Conservation (phyloP, 2,113 vertebrate genomes). For the Colius striatus region DNA sequence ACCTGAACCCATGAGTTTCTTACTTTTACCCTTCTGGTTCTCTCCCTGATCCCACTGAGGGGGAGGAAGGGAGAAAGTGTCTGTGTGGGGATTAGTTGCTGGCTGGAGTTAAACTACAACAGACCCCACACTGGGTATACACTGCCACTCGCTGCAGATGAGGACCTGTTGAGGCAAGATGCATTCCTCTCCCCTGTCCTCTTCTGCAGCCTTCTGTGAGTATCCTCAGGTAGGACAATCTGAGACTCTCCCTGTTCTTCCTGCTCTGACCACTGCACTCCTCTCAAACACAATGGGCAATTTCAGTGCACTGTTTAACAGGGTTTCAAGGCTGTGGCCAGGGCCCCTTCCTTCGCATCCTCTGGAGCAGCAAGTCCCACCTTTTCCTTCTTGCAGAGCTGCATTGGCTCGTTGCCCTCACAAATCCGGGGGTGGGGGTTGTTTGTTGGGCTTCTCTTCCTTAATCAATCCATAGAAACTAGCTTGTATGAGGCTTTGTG, state of each 20-base stretch:
- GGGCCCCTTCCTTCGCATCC: conserved; percentile 62
- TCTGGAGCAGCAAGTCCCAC: conserved; percentile 45
- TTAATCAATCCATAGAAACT: background rate
- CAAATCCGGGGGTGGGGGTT: background rate
- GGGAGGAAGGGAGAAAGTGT: too few relatives aligned
- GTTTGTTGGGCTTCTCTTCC: conserved; percentile 42
- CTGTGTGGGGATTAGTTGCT: too few relatives aligned
- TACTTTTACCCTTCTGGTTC: too few relatives aligned
- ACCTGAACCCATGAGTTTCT: too few relatives aligned
- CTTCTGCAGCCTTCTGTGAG: background rate
- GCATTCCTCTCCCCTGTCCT: background rate
- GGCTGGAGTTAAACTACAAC: too few relatives aligned
- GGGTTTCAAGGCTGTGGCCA: background rate
- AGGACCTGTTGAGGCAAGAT: background rate
- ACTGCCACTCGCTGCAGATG: background rate
- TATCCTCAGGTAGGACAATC: background rate
- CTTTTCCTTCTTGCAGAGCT: conserved; percentile 48
- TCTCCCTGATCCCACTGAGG: too few relatives aligned
- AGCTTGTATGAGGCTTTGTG: background rate
- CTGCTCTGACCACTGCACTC: background rate
- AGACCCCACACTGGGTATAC: accelerated
- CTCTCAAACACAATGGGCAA: accelerated
- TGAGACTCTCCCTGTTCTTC: background rate
- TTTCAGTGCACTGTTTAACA: background rate
- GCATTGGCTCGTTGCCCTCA: conserved; percentile 2